Evolutionary conservation across 2,888 invertebrate genomes (phyloP).

Genomic region (Melikaiella ostensackeni): DNA sequence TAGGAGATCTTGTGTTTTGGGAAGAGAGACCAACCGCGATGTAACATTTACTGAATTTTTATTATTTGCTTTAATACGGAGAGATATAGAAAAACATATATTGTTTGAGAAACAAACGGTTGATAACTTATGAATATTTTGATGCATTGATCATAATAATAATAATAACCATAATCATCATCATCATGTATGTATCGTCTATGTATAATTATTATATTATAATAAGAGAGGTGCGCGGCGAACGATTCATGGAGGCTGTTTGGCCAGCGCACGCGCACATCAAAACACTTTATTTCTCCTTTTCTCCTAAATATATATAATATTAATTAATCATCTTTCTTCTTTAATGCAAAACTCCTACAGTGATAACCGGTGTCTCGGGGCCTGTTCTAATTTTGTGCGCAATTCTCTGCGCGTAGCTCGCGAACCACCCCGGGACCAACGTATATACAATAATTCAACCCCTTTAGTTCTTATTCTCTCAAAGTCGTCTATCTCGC

Average conservation of each 20-base stretch:
- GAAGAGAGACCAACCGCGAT: conserved; percentile 46
- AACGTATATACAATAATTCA: conserved; percentile 75
- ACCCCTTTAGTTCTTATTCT: conserved; percentile 51
- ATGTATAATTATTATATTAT: conserved; percentile 77
- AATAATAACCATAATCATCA: conserved; percentile 66
- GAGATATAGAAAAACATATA: conserved; percentile 76
- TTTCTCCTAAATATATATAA: conserved; percentile 65
- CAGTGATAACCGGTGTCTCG: conserved; percentile 71
- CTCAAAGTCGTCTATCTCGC: conserved; percentile 44
- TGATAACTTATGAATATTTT: conserved; percentile 76
- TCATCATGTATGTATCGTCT: conserved; percentile 72
- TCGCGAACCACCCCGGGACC: conserved; percentile 74
- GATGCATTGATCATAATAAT: conserved; percentile 76
- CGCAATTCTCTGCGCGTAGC: conserved; percentile 67
- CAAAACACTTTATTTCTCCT: conserved; percentile 63
- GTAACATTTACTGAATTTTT: conserved; percentile 77
- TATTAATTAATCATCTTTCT: conserved; percentile 66
- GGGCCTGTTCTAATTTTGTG: conserved; percentile 55
- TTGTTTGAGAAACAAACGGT: conserved; percentile 76
- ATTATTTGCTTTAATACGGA: conserved; percentile 76
- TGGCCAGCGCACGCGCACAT: conserved; percentile 70
- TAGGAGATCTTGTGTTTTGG: conserved; percentile 30
- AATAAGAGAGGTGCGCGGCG: conserved; percentile 73
- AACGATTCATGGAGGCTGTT: conserved; percentile 67
- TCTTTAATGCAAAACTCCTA: conserved; percentile 75